These are phyloP conservation scores for Cherax quadricarinatus DNA, from an alignment of 1,140 invertebrate genomes.

Conservation along the genomic window DNA sequence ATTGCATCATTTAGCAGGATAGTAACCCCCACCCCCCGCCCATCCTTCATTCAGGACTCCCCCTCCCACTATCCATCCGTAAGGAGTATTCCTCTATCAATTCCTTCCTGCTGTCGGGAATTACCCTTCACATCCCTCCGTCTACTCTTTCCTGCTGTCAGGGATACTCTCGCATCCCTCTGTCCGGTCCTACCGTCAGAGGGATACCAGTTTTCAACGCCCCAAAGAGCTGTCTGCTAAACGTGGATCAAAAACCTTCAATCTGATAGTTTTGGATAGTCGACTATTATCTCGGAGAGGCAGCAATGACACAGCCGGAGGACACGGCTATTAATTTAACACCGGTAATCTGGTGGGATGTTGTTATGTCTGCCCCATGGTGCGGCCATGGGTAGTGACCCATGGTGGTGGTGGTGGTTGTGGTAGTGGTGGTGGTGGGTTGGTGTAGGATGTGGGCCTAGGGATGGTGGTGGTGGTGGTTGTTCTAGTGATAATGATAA, in stretches of 20 bases:
- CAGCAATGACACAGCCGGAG: slow-evolving; percentile 47
- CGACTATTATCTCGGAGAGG: slow-evolving; percentile 29
- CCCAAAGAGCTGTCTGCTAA: slow-evolving; percentile 32
- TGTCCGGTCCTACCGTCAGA: no score
- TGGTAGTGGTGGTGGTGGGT: no score
- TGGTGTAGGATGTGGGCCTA: background rate
- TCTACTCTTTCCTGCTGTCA: background rate
- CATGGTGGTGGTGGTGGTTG: background rate
- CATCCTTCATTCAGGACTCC: background rate
- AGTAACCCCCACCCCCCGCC: background rate
- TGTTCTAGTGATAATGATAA: no score
- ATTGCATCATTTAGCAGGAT: no score
- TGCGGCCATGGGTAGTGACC: background rate
- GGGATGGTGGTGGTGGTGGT: background rate
- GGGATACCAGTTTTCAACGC: no score
- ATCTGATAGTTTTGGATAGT: slow-evolving; percentile 48
- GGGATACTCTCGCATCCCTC: background rate
- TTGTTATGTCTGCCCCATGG: background rate
- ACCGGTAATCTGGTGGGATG: background rate
- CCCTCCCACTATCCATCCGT: no score
- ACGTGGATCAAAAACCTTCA: slow-evolving; percentile 5
- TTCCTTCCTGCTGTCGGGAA: background rate
- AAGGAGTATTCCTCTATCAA: background rate
- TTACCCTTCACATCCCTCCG: no score
- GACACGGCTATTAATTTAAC: slow-evolving; percentile 55